Conservation (phyloP, 2,113 vertebrate species). For the Cebidichthys violaceus region DNA sequence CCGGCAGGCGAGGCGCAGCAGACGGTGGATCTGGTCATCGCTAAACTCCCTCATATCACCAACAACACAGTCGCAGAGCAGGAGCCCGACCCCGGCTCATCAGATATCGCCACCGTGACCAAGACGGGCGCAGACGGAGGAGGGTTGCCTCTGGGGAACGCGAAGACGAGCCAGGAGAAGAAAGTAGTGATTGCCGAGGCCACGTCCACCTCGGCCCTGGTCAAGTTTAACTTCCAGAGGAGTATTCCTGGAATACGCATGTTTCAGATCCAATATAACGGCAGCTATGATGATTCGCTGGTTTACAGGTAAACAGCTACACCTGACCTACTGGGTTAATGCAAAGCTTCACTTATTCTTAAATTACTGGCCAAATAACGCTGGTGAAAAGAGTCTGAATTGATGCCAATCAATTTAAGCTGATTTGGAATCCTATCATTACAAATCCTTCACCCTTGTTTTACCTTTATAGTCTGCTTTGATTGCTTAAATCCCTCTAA, state of each 20-base stretch:
- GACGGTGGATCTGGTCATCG: conserved; percentile 92
- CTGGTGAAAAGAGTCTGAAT: background rate
- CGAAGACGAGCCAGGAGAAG: conserved; percentile 92
- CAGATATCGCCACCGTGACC: conserved; percentile 96
- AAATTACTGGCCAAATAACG: background rate
- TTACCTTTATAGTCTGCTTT: conserved; percentile 38
- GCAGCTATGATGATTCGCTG: conserved; percentile 96
- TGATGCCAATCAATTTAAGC: background rate
- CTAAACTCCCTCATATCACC: conserved; percentile 94
- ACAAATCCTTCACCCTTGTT: conserved; percentile 20
- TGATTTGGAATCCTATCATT: conserved; percentile 4
- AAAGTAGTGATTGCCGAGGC: conserved; percentile 94
- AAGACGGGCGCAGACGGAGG: conserved; percentile 90
- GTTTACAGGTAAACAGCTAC: conserved; percentile 93
- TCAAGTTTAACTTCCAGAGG: conserved; percentile 98
- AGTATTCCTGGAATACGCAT: conserved; percentile 98
- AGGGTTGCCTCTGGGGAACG: conserved; percentile 87
- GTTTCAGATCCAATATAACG: conserved; percentile 99
- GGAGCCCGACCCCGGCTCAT: conserved; percentile 94
- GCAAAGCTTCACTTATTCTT: background rate
- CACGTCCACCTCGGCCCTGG: conserved; percentile 91
- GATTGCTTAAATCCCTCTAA: conserved; percentile 22
- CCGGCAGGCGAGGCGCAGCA: conserved; percentile 96
- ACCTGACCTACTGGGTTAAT: background rate
- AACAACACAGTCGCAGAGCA: conserved; percentile 93